Percentiles rank a stretch among this genome's conserved stretches.
phyloP scores from a whole-genome alignment of 2,888 invertebrate genomes.

The Pollenia amentaria region DNA sequence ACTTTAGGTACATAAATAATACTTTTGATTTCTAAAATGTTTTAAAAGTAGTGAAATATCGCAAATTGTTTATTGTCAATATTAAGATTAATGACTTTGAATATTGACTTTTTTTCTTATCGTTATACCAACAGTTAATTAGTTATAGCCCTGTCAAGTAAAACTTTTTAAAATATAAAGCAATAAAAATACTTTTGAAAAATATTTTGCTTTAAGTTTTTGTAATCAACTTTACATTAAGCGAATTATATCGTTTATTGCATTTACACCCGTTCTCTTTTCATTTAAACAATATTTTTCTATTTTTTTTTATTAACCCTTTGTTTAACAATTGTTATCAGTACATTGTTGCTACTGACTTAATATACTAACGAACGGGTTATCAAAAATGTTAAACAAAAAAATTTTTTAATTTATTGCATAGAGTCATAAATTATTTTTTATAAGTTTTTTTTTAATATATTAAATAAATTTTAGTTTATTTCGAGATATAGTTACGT shows the following conservation, averaged over 20 bases:
- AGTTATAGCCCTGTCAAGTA: neutral
- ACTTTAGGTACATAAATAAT: no score
- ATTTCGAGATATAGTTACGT: no score
- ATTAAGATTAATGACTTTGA: neutral
- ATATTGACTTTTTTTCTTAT: neutral
- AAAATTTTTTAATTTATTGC: no score
- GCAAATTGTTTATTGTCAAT: neutral
- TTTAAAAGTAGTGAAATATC: neutral
- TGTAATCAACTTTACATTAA: neutral
- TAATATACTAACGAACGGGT: neutral
- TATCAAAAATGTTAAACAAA: neutral
- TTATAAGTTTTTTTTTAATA: no score
- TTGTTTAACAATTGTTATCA: neutral
- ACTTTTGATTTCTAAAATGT: no score
- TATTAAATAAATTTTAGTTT: no score
- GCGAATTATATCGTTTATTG: neutral
- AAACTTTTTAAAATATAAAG: no score
- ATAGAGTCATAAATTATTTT: neutral
- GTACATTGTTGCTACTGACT: neutral
- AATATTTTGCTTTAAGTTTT: neutral
- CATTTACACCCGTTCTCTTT: neutral
- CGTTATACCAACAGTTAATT: neutral
- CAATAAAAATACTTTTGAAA: no score
- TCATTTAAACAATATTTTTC: neutral
- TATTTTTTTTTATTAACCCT: neutral